Evolutionary conservation across 2,888 invertebrate species (phyloP).

Genomic region (Drosophila atripex): DNA sequence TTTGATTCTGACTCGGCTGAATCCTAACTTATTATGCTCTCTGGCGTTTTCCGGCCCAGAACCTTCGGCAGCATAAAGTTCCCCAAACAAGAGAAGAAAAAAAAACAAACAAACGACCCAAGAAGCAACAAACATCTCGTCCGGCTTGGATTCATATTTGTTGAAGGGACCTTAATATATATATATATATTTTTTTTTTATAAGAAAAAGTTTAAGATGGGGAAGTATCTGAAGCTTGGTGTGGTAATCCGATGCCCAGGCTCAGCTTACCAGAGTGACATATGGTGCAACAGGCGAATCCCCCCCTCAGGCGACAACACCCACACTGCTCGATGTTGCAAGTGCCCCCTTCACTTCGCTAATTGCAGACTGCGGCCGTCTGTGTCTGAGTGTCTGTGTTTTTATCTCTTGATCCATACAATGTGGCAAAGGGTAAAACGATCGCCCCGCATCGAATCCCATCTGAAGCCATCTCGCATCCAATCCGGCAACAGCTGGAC

Average conservation of each 20-base stretch:
- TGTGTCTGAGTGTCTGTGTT: conserved; percentile 65
- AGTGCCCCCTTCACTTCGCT: conserved; percentile 53
- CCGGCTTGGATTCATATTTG: conserved; percentile 60
- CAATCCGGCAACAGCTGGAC: conserved; percentile 59
- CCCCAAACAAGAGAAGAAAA: conserved; percentile 4
- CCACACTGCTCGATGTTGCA: conserved; percentile 32
- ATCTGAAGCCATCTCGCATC: conserved; percentile 9
- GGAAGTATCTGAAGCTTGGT: conserved; percentile 39
- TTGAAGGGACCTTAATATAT: conserved; percentile 1
- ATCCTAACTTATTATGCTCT: conserved; percentile 64
- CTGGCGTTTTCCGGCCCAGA: conserved; percentile 74
- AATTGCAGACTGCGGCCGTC: conserved; percentile 58
- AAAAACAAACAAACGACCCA: conserved; percentile 20
- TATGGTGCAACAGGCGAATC: conserved; percentile 51
- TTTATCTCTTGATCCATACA: conserved; percentile 70
- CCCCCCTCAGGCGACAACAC: conserved; percentile 10
- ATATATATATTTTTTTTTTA: too few species aligned
- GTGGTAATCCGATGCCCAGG: conserved; percentile 68
- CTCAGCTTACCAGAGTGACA: conserved; percentile 72
- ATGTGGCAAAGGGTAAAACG: conserved; percentile 61
- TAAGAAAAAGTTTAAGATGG: background rate
- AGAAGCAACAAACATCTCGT: conserved; percentile 47
- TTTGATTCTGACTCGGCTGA: background rate
- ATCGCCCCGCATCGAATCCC: conserved; percentile 15
- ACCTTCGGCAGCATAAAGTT: conserved; percentile 28